These are phyloP conservation scores for Pangasius mekongensis DNA, from an alignment of 2,797 vertebrate genomes.

Conservation along the genomic window DNA sequence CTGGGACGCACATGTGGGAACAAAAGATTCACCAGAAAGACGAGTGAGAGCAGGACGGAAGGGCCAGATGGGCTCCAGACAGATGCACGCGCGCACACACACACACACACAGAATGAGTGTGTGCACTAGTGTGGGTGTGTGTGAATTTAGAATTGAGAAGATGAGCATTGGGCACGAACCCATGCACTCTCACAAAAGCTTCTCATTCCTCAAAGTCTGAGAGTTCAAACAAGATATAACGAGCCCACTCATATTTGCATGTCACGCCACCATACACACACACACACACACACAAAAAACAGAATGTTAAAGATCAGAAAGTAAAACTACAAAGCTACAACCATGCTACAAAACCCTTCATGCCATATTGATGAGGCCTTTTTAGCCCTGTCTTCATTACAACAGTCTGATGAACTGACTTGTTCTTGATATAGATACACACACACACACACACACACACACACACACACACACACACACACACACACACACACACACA, in stretches of 20 bases:
- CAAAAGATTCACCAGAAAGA: slow-evolving; percentile 68
- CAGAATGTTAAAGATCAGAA: not conserved
- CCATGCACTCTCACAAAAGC: not conserved
- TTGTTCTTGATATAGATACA: not conserved
- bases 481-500: too few species aligned
- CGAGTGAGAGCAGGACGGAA: slow-evolving; percentile 59
- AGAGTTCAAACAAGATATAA: slow-evolving; percentile 2
- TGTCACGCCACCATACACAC: not conserved
- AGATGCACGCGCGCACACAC: slow-evolving; percentile 59
- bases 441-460: too few species aligned
- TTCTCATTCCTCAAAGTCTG: not conserved
- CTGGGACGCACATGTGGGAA: slow-evolving; percentile 56
- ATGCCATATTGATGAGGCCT: not conserved
- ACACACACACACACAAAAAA: not conserved
- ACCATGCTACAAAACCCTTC: not conserved
- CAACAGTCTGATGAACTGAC: not conserved
- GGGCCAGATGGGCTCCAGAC: slow-evolving; percentile 69
- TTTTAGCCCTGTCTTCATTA: not conserved
- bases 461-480: too few species aligned
- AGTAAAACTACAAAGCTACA: not conserved
- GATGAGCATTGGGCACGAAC: not conserved
- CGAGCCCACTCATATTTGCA: not conserved
- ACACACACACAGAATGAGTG: slow-evolving; percentile 16
- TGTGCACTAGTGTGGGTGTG: not conserved
- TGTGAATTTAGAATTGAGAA: not conserved